Percentiles rank a stretch among this genome's conserved stretches.
These are phyloP conservation scores for Clarias batrachus DNA, from an alignment of 2,113 vertebrate species.

Conservation along the genomic window DNA sequence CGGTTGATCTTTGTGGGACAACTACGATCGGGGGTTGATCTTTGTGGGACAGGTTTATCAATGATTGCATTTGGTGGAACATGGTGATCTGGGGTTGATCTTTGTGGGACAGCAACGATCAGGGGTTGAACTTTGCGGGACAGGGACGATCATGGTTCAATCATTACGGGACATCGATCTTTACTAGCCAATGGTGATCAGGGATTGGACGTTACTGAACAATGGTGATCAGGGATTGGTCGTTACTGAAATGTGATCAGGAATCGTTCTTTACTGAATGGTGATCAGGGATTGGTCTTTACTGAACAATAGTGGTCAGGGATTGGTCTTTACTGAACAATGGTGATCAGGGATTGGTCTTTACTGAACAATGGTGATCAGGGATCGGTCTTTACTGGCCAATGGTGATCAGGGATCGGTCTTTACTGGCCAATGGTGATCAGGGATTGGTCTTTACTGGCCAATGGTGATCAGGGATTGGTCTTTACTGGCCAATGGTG, in stretches of 20 bases:
- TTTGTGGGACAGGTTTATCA: not conserved
- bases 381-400: not conserved
- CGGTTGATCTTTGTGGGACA: not conserved
- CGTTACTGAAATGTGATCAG: not conserved
- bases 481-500: not conserved
- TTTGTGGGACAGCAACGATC: too few species aligned
- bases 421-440: not conserved
- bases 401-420: not conserved
- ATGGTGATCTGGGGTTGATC: too few species aligned
- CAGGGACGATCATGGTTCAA: not conserved
- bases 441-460: not conserved
- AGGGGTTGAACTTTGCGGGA: too few species aligned
- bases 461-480: not conserved
- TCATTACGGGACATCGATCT: not conserved
- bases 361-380: not conserved
- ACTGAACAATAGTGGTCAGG: too few species aligned
- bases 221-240: not conserved
- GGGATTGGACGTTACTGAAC: not conserved
- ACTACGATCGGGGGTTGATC: not conserved
- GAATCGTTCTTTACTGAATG: not conserved
- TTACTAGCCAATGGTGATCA: not conserved
- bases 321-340: too few species aligned
- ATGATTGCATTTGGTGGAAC: too few species aligned
- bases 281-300: not conserved
- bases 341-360: too few species aligned